Evolutionary conservation across 2,888 invertebrate species (phyloP).

Genomic region (Tachystola acroxantha): DNA sequence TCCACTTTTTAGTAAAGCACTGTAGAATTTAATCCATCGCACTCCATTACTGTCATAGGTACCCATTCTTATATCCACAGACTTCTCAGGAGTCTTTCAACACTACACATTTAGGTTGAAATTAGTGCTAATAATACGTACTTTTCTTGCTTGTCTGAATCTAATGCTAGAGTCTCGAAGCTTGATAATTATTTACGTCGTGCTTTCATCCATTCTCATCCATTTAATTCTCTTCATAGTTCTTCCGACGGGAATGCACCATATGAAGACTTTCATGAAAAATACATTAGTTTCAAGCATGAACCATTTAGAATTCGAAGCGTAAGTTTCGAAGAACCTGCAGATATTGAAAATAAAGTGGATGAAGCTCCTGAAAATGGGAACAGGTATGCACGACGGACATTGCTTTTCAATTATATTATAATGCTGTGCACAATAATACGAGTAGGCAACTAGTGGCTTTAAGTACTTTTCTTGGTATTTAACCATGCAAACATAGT

Average conservation of each 20-base stretch:
- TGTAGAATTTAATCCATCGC: slow-evolving; percentile 20
- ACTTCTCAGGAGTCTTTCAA: slow-evolving; percentile 14
- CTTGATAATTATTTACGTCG: slow-evolving; percentile 28
- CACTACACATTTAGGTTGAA: background rate
- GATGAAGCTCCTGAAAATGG: slow-evolving; percentile 49
- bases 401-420: too few species aligned
- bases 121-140: slow-evolving; percentile 5
- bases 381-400: slow-evolving; percentile 63
- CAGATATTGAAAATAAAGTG: slow-evolving; percentile 51
- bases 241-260: slow-evolving; percentile 77
- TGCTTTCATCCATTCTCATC: slow-evolving; percentile 58
- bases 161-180: slow-evolving; percentile 20
- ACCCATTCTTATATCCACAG: slow-evolving; percentile 15
- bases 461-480: too few species aligned
- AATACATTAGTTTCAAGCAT: slow-evolving; percentile 84
- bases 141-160: slow-evolving; percentile 15
- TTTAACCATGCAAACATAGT: too few species aligned
- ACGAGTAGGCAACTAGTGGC: too few species aligned
- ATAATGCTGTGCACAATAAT: too few species aligned
- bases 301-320: slow-evolving; percentile 87
- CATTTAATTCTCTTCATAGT: slow-evolving; percentile 72
- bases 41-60: slow-evolving; percentile 15
- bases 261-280: slow-evolving; percentile 89
- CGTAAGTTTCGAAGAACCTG: slow-evolving; percentile 83
- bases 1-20: slow-evolving; percentile 5